Base-by-base conservation (phyloP, 2,113 vertebrate species). In the Columbina picui region DNA sequence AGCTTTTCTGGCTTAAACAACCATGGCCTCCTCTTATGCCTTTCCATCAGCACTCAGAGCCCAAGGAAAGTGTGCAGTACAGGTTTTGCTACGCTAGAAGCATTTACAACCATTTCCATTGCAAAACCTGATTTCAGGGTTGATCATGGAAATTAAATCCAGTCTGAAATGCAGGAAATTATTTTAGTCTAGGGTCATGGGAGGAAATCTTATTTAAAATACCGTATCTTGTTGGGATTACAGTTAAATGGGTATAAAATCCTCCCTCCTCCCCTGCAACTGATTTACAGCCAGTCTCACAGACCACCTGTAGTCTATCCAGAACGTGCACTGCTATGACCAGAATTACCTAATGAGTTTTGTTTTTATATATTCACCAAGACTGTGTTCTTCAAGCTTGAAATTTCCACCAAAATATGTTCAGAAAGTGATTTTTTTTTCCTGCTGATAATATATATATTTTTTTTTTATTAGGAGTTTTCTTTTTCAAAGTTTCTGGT, bases 1-100 rank as follows among this genome's bases (percentile, higher is more conserved):
- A 94, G 90, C 85, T 89, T 97, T 87, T 96, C 94, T 96, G 89
- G 94, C 91, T 96, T 43, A 10, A 90, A 79, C 79, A 41, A 80
- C 82, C 84, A 60, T 56, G 47, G 69, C 25, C 80, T 84, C 79
- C 76, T 91, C 47, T 84, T 43, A 9, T 14, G 53, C 76, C 49
- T 87, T 90, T 81, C 74, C 69, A 27, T 32, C 49, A 81, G 68
- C 38, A 2, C 59, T 63, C 52, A 6, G 82, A 23, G 56, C 70
- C 80, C 81, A 57, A 9, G 79, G 39, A 47, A 55, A 85, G 59
- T 36, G 64, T 27, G 56, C 59, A 52, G 17, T 26, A 14, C 80
- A 39, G 32, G 49, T 64, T 70, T 43, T 81, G 55, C 90, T 74
- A 55, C 39, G 1, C n/a, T 73, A n/a, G 75, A 27, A 87, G 41